Conservation (phyloP, 2,113 vertebrate species). For the Heterocephalus glaber region DNA sequence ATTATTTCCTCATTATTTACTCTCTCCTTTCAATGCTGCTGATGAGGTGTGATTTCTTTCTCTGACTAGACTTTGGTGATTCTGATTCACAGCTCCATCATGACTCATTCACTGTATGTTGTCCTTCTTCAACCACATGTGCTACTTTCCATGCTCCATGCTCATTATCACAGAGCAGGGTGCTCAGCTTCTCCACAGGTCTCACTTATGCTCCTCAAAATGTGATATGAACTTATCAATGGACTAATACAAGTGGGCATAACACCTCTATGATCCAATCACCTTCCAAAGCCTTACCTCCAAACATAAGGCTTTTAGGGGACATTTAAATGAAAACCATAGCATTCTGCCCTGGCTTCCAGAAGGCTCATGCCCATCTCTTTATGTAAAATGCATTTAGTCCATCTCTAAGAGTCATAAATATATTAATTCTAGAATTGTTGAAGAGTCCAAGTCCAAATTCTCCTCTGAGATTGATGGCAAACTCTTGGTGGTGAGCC, state of each 20-base stretch:
- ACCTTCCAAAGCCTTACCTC: not conserved
- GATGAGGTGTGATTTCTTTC: not conserved
- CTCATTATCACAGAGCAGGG: not conserved
- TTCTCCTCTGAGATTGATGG: not conserved
- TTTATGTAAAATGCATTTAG: not conserved
- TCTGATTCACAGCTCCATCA: accelerated
- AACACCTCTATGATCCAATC: not conserved
- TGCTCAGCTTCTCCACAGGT: not conserved
- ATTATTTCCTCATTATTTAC: not conserved
- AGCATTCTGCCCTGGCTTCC: not conserved
- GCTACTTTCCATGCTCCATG: not conserved
- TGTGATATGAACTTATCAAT: not conserved
- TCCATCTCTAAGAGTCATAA: not conserved
- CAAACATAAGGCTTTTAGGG: not conserved
- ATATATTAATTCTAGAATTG: not conserved
- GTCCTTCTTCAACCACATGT: not conserved
- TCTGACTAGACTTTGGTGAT: not conserved
- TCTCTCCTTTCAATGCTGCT: not conserved
- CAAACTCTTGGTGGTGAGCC: not conserved
- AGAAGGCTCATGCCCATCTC: not conserved
- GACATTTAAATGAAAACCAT: not conserved
- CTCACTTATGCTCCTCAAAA: not conserved
- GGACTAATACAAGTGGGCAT: too few species aligned
- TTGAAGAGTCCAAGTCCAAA: not conserved
- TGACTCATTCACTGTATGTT: not conserved